Evolutionary conservation across 1,140 invertebrate species (phyloP), one percentile per base, ranked within the genome.

Genomic region (Leptoteleia sp.): DNA sequence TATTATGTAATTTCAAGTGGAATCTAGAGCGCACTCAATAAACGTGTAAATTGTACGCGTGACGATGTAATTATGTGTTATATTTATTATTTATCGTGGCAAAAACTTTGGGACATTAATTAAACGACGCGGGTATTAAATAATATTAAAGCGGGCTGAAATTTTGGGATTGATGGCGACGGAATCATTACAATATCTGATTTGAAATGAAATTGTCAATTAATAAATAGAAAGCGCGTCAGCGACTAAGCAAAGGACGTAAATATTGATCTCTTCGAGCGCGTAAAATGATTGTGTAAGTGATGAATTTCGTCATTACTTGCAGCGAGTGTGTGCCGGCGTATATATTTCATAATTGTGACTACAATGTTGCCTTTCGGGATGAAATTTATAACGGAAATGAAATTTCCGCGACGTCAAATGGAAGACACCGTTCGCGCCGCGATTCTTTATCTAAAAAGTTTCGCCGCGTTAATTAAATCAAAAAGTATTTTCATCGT

Each of bases 321-420:
- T 42, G 4, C 27, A 15, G 38, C 22, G 29, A 29, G 40, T 35
- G 38, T 40, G n/a, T n/a, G 19, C 1, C n/a, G 8, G 9, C 31
- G 4, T 42, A 12, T 33, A 29, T 33, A 52, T 43, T 71, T 54
- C 25, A 71, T 61, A 50, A 61, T 54, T 52, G 37, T 27, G 29
- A 61, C 13, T 61, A 54, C 52, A 59, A 52, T 71, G 31, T 50
- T 25, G 33, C 33, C 40, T 61, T 71, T 61, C 54, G 43, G 2
- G 8, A 37, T 37, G 54, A 71, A 71, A 71, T 71, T 71, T 61
- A 61, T 62, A 45, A 38, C 9, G 47, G 57, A 72, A 62, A 72
- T 62, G 55, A 59, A 70, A 70, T 70, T 70, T 70, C 52, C 27
- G 52, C 45, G 8, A 31, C 33, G 33, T 59, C 54, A 42, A 50